Conservation (phyloP, 2,797 vertebrate species). For the Orestias chungarensis region DNA sequence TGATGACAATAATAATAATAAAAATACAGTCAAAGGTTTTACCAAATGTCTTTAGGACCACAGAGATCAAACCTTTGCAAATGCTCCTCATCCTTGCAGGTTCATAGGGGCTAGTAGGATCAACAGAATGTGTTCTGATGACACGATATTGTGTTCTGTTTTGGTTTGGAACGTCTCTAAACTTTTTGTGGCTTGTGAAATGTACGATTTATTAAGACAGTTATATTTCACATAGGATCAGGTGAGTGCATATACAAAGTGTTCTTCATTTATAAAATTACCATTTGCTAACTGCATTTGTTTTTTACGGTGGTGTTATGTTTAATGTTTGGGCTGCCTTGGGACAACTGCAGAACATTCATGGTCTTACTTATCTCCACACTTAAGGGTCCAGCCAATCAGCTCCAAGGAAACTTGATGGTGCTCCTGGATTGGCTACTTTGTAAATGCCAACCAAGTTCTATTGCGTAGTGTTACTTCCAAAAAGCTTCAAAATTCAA, state of each 20-base stretch:
- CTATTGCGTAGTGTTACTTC: background rate
- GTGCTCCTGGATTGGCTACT: background rate
- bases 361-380: background rate
- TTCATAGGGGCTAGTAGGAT: too few species aligned
- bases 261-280: background rate
- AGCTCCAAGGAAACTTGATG: background rate
- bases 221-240: too few species aligned
- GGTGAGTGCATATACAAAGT: background rate
- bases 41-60: too few species aligned
- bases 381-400: background rate
- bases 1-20: too few species aligned
- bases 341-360: background rate
- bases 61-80: too few species aligned
- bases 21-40: too few species aligned
- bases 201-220: background rate
- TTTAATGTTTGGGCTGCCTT: background rate
- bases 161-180: too few species aligned
- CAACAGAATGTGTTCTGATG: too few species aligned
- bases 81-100: too few species aligned
- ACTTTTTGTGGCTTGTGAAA: too few species aligned
- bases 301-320: background rate
- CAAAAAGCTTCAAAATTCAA: too few species aligned
- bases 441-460: background rate
- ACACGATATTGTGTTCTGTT: too few species aligned
- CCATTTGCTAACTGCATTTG: background rate